Base-by-base conservation (phyloP, 2,888 invertebrate genomes). In the Pherbina coryleti region DNA sequence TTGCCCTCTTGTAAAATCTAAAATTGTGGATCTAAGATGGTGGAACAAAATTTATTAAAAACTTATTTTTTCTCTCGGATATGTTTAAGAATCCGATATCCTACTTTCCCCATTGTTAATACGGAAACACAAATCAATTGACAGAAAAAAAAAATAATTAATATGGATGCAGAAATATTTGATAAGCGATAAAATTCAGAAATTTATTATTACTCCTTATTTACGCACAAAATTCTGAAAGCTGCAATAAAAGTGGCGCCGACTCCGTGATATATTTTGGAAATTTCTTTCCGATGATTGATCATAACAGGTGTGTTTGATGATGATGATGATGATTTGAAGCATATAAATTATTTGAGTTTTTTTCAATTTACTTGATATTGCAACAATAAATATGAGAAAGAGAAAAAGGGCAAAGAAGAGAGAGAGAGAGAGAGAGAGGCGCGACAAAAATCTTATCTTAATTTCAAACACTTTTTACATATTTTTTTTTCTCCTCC, bases 391-490 rank as follows among this genome's bases (percentile, higher is more conserved):
- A 9, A 17, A 25, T 14, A 9, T 22, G 14, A 28, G 7, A 14
- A 11, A 5, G 34, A 9, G 14, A 64, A 17, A 31, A 25, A 25
- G 9, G 25, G 7, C n/a, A n/a, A n/a, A 7, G 8, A 8, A 31
- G 62, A 3, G 11, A 8, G 62, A 62, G 8, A 28, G 37, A 19
- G 22, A 67, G n/a, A 17, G 22, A 34, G 19, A 67, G 67, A 67
- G 44, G 14, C 64, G 34, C n/a, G 19, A 22, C 19, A 8, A 19
- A 49, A 22, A 17, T 7, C 75, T 75, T 75, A 75, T 75, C 75
- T 75, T 75, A 67, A 75, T 75, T 75, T 67, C 67, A 37, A 67
- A 75, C 75, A 75, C 75, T 75, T 75, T 75, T 75, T 67, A 28
- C 17, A 25, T 74, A 22, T 19, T n/a, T 7, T 8, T 19, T 1